A percentile compares a stretch with the other conserved stretches of the same genome.
These are phyloP conservation scores for Mystacornis crossleyi DNA, from an alignment of 2,113 vertebrate genomes.

Conservation along the genomic window DNA sequence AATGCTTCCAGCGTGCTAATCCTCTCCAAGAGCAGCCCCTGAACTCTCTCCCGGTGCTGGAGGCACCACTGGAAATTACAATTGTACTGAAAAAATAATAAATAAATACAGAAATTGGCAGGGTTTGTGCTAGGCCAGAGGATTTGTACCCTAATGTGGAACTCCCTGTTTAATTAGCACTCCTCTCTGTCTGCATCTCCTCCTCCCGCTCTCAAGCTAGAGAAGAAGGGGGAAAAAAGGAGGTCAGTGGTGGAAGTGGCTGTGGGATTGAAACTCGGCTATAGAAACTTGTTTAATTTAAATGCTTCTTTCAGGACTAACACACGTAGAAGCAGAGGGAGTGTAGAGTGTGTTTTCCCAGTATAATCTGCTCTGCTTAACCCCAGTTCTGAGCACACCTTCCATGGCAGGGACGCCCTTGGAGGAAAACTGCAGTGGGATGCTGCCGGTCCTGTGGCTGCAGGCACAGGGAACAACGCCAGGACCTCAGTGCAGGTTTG, in stretches of 20 bases:
- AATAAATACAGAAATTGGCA: slow-evolving; percentile 62
- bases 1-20: slow-evolving; percentile 60
- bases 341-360: not conserved
- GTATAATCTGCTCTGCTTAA: not conserved
- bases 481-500: fast-evolving
- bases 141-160: slow-evolving; percentile 67
- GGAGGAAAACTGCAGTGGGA: not conserved
- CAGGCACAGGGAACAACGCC: not conserved
- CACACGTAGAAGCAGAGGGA: not conserved
- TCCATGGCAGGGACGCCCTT: not conserved
- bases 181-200: slow-evolving; percentile 21
- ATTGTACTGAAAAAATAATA: slow-evolving; percentile 58
- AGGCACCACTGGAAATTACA: slow-evolving; percentile 59
- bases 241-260: slow-evolving; percentile 21
- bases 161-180: slow-evolving; percentile 70
- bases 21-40: slow-evolving; percentile 59
- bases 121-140: slow-evolving; percentile 47
- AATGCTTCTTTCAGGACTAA: slow-evolving; percentile 11
- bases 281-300: slow-evolving; percentile 43
- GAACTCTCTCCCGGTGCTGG: slow-evolving; percentile 39
- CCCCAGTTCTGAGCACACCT: not conserved
- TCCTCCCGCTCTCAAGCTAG: not conserved
- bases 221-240: not conserved
- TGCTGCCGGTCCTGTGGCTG: not conserved
- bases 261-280: slow-evolving; percentile 4